Base-by-base conservation (phyloP, 2,888 invertebrate species). In the Callinectes sapidus region DNA sequence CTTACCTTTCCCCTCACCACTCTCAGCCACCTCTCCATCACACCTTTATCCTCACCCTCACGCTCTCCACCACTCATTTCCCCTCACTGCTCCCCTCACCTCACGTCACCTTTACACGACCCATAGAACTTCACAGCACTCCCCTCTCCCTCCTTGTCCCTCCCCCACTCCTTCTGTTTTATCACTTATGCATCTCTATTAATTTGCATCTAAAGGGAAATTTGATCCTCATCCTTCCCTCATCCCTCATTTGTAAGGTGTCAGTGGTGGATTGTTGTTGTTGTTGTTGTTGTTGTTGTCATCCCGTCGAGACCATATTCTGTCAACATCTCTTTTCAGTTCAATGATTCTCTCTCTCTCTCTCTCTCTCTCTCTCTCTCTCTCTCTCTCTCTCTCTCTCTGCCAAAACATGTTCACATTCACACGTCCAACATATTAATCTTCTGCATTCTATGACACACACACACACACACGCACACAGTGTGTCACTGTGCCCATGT, bases 301-400 rank as follows among this genome's bases (percentile, higher is more conserved):
- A 61, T 61, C 61, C 23, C 5, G 23, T 61, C 23, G 61, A 18
- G 23, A 61, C 23, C 23, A 5, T 16, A 1, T 61, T 61, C 18
- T 61, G 23, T 18, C 61, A 61, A 18, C 23, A 18, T 23, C 61
- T 10, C 61, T 61, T 61, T 10, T 3, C 61, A 16, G 16, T 48
- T 48, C 48, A 48, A 48, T 48, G 3, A 48, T 10, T 18, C 61
- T 61, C 61, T 61, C 61, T 61, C 61, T 61, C 61, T 61, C 61
- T 61, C 61, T 61, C 61, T 61, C 61, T 61, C 61, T 61, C 61
- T 61, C 61, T 61, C 61, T 61, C 61, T 61, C 61, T 61, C 61
- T 61, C 61, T 61, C 61, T 61, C 61, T 61, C 61, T 61, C 61
- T 61, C 61, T 61, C 61, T 61, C 61, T 61, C 61, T 61, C 61